Percentiles rank a stretch among this genome's conserved stretches.
Evolutionary conservation across 2,888 invertebrate genomes (phyloP).

Genomic region (Malacosoma neustria): DNA sequence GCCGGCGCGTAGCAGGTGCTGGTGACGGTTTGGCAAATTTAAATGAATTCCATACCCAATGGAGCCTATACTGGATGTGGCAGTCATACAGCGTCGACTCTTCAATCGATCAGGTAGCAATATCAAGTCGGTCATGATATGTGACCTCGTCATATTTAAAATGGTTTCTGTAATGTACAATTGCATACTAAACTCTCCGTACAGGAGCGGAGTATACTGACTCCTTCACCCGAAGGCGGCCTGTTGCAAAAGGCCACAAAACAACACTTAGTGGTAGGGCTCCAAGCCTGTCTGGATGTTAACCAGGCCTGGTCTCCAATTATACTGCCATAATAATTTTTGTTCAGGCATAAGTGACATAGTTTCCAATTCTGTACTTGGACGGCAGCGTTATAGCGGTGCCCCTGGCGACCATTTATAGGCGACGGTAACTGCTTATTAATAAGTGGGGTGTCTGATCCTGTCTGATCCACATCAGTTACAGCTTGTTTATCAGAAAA

Average conservation of each 20-base stretch:
- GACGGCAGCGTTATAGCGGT: background rate
- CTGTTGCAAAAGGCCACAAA: background rate
- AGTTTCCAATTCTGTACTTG: background rate
- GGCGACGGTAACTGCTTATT: background rate
- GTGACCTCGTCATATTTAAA: too few relatives aligned
- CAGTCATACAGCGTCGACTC: too few relatives aligned
- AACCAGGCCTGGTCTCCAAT: background rate
- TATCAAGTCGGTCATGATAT: too few relatives aligned
- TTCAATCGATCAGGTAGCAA: too few relatives aligned
- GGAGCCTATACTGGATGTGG: conserved; percentile 30
- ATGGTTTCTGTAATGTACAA: too few relatives aligned
- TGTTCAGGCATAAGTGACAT: background rate
- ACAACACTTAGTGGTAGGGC: background rate
- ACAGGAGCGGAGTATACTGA: background rate
- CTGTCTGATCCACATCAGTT: background rate
- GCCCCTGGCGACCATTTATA: background rate
- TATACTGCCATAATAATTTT: background rate
- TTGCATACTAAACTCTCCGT: too few relatives aligned
- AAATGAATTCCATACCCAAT: conserved; percentile 51
- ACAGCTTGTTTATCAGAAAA: too few relatives aligned
- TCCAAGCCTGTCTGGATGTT: background rate
- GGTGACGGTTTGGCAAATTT: conserved; percentile 35
- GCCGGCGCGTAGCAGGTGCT: conserved; percentile 30
- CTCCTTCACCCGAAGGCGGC: background rate
- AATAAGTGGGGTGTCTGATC: background rate